phyloP scores from a whole-genome alignment of 2,888 invertebrate species.

The Acanthosoma haemorrhoidale region DNA sequence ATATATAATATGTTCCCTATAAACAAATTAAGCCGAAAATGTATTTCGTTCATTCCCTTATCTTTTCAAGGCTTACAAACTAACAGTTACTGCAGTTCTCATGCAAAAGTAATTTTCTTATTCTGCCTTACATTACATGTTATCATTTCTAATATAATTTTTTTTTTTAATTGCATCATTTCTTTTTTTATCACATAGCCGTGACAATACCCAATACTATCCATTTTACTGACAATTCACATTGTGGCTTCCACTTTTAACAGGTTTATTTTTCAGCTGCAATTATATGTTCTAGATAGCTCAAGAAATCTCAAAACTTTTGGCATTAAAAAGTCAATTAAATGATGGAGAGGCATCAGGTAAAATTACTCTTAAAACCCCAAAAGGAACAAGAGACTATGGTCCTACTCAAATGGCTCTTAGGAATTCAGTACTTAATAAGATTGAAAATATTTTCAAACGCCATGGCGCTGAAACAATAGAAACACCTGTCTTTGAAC shows the following conservation, averaged over 20 bases:
- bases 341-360: constrained; percentile 53
- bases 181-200: neutral
- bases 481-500: constrained; percentile 96
- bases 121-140: too few species aligned
- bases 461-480: constrained; percentile 96
- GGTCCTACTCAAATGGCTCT: constrained; percentile 92
- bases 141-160: too few species aligned
- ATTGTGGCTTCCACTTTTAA: neutral
- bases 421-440: constrained; percentile 75
- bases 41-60: neutral
- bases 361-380: constrained; percentile 82
- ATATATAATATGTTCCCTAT: neutral
- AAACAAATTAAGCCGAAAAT: neutral
- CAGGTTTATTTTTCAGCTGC: constrained; percentile 32
- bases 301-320: constrained; percentile 74
- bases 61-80: neutral
- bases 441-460: constrained; percentile 84
- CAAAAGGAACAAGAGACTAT: constrained; percentile 93
- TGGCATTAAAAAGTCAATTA: constrained; percentile 72
- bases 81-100: neutral
- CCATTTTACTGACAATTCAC: neutral
- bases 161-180: neutral
- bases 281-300: constrained; percentile 60
- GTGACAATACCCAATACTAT: neutral
- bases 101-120: neutral